These are phyloP conservation scores for Lampropteryx suffumata DNA, from an alignment of 2,888 invertebrate genomes.

Conservation along the genomic window DNA sequence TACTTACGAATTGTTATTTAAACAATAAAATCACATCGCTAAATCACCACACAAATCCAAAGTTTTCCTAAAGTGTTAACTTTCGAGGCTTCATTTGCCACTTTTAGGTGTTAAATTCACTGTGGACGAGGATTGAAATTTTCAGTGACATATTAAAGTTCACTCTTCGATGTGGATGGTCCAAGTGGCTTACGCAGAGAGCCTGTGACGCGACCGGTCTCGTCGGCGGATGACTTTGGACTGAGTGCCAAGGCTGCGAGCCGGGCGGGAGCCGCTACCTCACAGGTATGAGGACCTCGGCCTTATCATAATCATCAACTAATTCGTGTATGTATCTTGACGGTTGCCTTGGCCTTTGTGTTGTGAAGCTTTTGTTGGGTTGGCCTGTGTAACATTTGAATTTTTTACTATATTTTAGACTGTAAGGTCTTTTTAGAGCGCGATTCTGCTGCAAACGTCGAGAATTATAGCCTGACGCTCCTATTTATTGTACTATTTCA, in stretches of 20 bases:
- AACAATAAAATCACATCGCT: slow-evolving; percentile 69
- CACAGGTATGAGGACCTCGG: slow-evolving; percentile 30
- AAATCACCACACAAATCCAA: slow-evolving; percentile 66
- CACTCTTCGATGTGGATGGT: slow-evolving; percentile 46
- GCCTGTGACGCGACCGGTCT: slow-evolving; percentile 41
- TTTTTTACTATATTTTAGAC: neutral
- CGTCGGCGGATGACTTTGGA: slow-evolving; percentile 49
- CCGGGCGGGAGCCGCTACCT: slow-evolving; percentile 31
- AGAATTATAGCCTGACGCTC: too few species aligned
- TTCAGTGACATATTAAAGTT: slow-evolving; percentile 65
- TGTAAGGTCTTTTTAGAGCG: too few species aligned
- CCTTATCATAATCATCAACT: slow-evolving; percentile 36
- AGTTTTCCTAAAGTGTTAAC: slow-evolving; percentile 48
- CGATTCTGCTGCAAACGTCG: too few species aligned
- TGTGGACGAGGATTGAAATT: slow-evolving; percentile 41
- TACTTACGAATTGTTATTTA: slow-evolving; percentile 55
- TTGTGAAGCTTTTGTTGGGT: neutral
- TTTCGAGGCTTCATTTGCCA: slow-evolving; percentile 58
- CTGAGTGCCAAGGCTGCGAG: slow-evolving; percentile 46
- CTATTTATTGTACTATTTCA: too few species aligned
- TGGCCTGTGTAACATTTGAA: neutral
- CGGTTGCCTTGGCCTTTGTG: slow-evolving; percentile 29
- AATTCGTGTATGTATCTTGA: slow-evolving; percentile 32
- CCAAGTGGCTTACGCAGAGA: slow-evolving; percentile 34
- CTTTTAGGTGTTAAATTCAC: slow-evolving; percentile 51